These are phyloP conservation scores for Silurus glanis DNA, from an alignment of 2,113 vertebrate species.

Conservation along the genomic window DNA sequence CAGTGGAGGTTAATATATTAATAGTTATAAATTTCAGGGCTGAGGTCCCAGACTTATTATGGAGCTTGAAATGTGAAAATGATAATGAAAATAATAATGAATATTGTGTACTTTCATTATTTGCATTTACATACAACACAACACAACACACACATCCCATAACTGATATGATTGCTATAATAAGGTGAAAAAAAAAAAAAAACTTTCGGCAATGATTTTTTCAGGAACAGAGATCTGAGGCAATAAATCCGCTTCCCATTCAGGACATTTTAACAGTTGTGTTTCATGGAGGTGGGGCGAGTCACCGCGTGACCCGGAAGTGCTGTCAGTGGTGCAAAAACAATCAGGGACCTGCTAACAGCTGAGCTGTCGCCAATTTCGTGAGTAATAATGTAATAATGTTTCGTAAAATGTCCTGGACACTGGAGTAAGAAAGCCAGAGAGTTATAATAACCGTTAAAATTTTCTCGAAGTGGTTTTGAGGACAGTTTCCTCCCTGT, in stretches of 20 bases:
- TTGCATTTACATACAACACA: no score
- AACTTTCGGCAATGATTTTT: no score
- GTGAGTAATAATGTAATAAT: conserved; percentile 53
- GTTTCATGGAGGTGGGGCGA: neutral
- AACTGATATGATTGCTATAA: no score
- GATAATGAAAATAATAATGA: no score
- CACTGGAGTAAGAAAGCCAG: no score
- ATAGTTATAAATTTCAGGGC: neutral
- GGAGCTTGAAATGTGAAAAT: neutral
- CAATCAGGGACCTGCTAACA: neutral
- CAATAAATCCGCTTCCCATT: neutral
- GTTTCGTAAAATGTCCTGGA: neutral
- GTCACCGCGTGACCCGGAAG: conserved; percentile 48
- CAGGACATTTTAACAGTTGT: no score
- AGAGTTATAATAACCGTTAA: neutral
- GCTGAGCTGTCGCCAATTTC: neutral
- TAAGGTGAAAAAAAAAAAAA: no score
- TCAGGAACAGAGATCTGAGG: neutral
- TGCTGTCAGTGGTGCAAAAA: conserved; percentile 44
- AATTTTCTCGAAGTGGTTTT: neutral
- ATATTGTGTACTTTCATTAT: no score
- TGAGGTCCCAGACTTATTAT: neutral
- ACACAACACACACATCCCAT: neutral
- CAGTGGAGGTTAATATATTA: no score
- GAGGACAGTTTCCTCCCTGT: neutral